Evolutionary conservation across 2,888 invertebrate genomes (phyloP), one percentile per base, ranked within the genome.

Genomic region (Vanessa cardui): DNA sequence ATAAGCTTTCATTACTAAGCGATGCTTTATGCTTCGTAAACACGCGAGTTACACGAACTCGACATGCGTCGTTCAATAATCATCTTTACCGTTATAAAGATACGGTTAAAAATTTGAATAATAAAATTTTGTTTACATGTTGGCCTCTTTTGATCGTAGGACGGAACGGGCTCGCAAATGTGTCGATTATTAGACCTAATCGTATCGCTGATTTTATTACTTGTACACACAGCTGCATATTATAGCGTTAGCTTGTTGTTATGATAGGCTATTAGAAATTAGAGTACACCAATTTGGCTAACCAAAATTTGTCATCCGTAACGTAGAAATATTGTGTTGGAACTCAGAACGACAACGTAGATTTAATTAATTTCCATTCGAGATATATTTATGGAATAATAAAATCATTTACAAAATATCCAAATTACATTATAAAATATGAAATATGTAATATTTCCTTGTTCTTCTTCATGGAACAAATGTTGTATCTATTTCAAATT

Each of bases 1-100:
- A 91, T 91, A 90, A 90, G 88, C 88, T 87, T 88, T 86, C 80
- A 84, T 86, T 86, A 81, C 84, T 77, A 80, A 82, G 78, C 85
- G 76, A 84, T 85, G 81, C 78, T 87, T 91, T 90, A 91, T 89
- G 88, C 80, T 78, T 74, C 70, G 76, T 69, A 64, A 75, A 74
- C 91, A 91, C 90, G 91, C 90, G 74, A 89, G 62, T 69, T 72
- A 68, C 67, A 66, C 64, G 20, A 62, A 69, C 54, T 50, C 49
- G 56, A 46, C 68, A 71, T 26, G 26, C 39, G 39, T 18, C n/a
- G 61, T 18, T 18, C 39, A n/a, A 71, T 54, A 64, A 59, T 72
- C 26, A 21, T 62, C 75, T 63, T 39, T 74, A 71, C 59, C 0
- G 0, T 6, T 0, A 45, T 18, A 6, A 0, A 2, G 2, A 33